These are phyloP conservation scores for Hippolais icterina DNA, from an alignment of 2,113 vertebrate genomes.

Conservation along the genomic window DNA sequence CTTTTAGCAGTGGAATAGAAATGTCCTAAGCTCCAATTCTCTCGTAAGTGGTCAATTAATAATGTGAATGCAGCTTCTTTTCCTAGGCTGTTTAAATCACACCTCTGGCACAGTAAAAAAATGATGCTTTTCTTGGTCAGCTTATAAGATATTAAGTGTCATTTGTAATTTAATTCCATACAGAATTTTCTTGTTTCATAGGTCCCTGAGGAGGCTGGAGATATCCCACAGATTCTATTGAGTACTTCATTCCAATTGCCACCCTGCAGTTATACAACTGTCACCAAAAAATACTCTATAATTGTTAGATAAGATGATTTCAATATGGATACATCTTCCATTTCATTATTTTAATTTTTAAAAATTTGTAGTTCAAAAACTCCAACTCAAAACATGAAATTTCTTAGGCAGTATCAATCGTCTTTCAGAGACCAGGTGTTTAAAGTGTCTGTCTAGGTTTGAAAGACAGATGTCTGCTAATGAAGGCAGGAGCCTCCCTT, in stretches of 20 bases:
- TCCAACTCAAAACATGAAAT: rapidly evolving
- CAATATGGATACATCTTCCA: not conserved
- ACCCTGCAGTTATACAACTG: not conserved
- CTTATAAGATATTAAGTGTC: not conserved
- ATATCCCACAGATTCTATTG: not conserved
- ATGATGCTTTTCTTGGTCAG: not conserved
- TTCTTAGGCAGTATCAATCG: not conserved
- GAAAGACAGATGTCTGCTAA: not conserved
- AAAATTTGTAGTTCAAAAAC: not conserved
- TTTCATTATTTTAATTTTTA: not conserved
- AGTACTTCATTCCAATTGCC: not conserved
- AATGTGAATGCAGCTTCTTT: not conserved
- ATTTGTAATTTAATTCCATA: not conserved
- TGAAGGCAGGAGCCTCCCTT: not conserved
- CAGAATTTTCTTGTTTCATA: not conserved
- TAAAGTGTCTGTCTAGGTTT: not conserved
- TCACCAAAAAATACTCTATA: not conserved
- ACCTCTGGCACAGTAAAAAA: not conserved
- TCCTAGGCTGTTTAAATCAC: not conserved
- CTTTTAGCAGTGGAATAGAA: not conserved
- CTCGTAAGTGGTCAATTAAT: not conserved
- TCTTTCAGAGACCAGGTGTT: not conserved
- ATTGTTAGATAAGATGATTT: not conserved
- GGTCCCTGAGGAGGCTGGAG: not conserved
- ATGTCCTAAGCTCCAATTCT: not conserved